phyloP scores from a whole-genome alignment of 1,140 invertebrate species.

The Drosophila nigrodunni region DNA sequence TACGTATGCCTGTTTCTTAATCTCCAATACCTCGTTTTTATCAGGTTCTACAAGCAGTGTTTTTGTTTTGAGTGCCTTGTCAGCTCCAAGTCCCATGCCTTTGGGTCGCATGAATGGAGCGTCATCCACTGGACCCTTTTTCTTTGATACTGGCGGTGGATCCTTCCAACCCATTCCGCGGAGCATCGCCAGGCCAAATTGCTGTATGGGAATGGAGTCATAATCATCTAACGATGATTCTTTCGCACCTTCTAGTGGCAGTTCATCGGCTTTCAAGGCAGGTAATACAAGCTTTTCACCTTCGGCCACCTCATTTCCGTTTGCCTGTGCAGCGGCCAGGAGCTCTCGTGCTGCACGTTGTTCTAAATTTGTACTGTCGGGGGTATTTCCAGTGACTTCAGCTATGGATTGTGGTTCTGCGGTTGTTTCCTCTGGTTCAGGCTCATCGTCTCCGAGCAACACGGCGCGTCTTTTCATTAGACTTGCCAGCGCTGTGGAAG shows the following conservation, averaged over 20 bases:
- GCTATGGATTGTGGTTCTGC: conserved; percentile 51
- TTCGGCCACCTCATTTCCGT: conserved; percentile 83
- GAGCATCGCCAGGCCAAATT: conserved; percentile 96
- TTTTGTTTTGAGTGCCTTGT: conserved; percentile 87
- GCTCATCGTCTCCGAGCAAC: conserved; percentile 71
- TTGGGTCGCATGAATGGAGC: conserved; percentile 88
- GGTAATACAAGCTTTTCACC: conserved; percentile 85
- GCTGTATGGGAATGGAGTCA: conserved; percentile 93
- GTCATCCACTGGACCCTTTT: conserved; percentile 88
- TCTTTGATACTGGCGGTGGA: conserved; percentile 85
- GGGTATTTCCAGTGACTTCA: conserved; percentile 67
- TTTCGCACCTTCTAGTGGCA: conserved; percentile 86
- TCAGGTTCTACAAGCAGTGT: conserved; percentile 82
- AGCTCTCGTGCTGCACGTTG: conserved; percentile 86
- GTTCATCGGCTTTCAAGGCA: conserved; percentile 84
- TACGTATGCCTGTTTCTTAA: conserved; percentile 89
- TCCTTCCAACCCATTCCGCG: conserved; percentile 96
- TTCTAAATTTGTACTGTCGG: conserved; percentile 85
- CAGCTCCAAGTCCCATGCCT: conserved; percentile 96
- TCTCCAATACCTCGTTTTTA: conserved; percentile 87
- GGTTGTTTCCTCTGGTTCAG: conserved; percentile 38
- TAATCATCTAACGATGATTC: conserved; percentile 94
- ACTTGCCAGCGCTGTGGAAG: conserved; percentile 85
- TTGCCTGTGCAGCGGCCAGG: conserved; percentile 60
- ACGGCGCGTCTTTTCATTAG: conserved; percentile 72